A percentile compares a stretch with the other conserved stretches of the same genome.
Conservation (phyloP, 2,797 vertebrate genomes). For the Lophius americanus region DNA sequence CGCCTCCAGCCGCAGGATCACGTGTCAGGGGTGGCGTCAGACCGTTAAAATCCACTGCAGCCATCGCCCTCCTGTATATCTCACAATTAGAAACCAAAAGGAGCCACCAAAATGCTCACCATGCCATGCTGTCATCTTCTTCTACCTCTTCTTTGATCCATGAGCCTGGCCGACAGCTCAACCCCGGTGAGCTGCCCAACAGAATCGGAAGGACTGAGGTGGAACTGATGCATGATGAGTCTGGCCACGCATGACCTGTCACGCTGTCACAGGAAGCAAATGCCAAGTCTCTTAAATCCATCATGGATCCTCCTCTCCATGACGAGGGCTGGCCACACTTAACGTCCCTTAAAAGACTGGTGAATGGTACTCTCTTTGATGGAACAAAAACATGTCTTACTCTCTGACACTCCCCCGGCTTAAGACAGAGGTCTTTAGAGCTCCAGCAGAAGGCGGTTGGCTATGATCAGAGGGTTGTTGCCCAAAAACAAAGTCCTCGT, state of each 20-base stretch:
- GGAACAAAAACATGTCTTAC: conserved; percentile 71
- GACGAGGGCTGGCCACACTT: conserved; percentile 70
- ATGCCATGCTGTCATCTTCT: conserved; percentile 59
- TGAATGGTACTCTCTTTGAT: conserved; percentile 71
- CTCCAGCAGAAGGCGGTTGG: conserved; percentile 62
- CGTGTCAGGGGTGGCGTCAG: conserved; percentile 37
- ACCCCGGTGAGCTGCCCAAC: conserved; percentile 63
- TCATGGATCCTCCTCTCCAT: conserved; percentile 57
- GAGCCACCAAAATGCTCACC: conserved; percentile 51
- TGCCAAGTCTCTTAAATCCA: conserved; percentile 43
- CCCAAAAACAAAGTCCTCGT: too few relatives aligned
- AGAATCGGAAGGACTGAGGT: conserved; percentile 74
- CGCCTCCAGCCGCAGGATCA: conserved; percentile 43
- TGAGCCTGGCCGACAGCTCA: conserved; percentile 66
- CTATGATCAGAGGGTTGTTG: conserved; percentile 75
- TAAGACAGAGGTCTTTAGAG: conserved; percentile 35
- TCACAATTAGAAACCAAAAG: conserved; percentile 81
- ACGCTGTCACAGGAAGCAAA: neutral
- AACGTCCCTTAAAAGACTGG: conserved; percentile 61
- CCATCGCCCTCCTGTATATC: conserved; percentile 69
- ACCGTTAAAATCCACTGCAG: conserved; percentile 42
- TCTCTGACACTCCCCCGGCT: conserved; percentile 50
- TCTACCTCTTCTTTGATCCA: conserved; percentile 45
- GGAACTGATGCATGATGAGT: conserved; percentile 49
- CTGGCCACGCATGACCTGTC: neutral